Conservation (phyloP, 2,797 vertebrate species). For the Coluber constrictor region DNA sequence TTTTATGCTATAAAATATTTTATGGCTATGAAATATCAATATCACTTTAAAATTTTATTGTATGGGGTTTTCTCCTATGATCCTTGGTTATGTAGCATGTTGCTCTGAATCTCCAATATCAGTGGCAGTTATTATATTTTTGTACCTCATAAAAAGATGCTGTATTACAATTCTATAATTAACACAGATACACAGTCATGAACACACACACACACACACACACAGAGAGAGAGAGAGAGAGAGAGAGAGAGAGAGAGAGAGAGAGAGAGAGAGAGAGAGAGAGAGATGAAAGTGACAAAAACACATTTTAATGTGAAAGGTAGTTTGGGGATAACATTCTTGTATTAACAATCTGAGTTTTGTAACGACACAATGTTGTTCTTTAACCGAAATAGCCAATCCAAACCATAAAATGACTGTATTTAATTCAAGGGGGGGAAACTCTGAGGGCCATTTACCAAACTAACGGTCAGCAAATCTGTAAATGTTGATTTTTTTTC, state of each 20-base stretch:
- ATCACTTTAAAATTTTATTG: not conserved
- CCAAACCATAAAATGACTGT: constrained; percentile 40
- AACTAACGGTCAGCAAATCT: constrained; percentile 72
- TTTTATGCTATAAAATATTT: not conserved
- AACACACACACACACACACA: not conserved
- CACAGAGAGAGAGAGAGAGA: not conserved
- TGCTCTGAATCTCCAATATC: not conserved
- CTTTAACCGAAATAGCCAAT: constrained; percentile 46
- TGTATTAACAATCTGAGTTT: constrained; percentile 40
- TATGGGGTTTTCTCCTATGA: not conserved
- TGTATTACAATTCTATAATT: not conserved
- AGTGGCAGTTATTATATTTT: not conserved
- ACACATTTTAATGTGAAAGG: not conserved
- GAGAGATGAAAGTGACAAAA: not conserved
- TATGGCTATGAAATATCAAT: not conserved
- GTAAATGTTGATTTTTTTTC: constrained; percentile 62
- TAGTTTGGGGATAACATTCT: not conserved
- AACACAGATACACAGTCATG: not conserved
- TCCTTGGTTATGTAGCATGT: not conserved
- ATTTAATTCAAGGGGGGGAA: constrained; percentile 42
- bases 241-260: not conserved
- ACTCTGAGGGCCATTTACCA: constrained; percentile 63
- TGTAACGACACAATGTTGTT: constrained; percentile 54
- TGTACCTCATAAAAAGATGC: not conserved
- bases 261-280: not conserved